Percentiles rank a stretch among this genome's conserved stretches.
Conservation (phyloP, 1,140 invertebrate species). For the Atta texana region DNA sequence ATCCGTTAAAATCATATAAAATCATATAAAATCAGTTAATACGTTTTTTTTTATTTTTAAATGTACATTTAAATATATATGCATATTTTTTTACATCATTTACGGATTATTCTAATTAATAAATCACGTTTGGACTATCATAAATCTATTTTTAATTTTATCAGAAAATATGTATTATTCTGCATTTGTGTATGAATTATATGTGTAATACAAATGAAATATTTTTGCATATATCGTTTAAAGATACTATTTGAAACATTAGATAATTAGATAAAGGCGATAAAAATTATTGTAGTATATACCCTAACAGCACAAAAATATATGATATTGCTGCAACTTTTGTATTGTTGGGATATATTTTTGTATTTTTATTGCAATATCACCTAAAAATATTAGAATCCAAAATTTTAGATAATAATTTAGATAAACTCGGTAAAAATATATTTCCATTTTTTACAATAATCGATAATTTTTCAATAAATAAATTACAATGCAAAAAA, state of each 20-base stretch:
- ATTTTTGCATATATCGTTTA: no score
- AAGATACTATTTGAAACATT: neutral
- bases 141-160: neutral
- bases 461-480: neutral
- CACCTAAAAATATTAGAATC: neutral
- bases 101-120: neutral
- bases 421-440: neutral
- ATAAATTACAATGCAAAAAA: neutral
- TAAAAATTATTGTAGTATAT: neutral
- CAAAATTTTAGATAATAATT: neutral
- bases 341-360: neutral
- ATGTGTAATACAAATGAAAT: neutral
- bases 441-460: neutral
- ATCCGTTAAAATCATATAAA: no score
- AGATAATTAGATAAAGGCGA: neutral
- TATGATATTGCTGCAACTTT: no score
- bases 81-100: neutral
- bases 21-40: neutral
- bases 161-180: neutral
- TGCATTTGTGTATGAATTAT: neutral
- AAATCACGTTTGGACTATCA: neutral
- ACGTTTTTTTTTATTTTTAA: neutral
- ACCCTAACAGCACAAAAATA: no score
- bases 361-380: neutral
- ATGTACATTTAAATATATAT: neutral